Evolutionary conservation across 1,140 invertebrate species (phyloP).

Genomic region (Scaptodrosophila lebanonensis): DNA sequence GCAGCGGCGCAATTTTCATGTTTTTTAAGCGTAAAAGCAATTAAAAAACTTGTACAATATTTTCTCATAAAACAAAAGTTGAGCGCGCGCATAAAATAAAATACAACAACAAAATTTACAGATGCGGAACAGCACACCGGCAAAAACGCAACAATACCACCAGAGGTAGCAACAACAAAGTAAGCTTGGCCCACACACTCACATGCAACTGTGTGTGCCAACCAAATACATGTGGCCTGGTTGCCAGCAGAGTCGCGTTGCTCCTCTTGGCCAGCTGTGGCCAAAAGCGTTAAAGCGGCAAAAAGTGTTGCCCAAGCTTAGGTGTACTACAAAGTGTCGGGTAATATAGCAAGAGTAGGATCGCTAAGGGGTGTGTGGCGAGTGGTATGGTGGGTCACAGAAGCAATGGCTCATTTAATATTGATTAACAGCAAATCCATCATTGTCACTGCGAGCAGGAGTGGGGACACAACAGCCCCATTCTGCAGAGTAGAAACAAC

Average conservation of each 20-base stretch:
- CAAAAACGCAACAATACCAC: neutral
- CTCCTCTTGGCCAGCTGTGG: neutral
- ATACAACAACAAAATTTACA: neutral
- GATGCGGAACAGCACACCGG: neutral
- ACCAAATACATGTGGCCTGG: neutral
- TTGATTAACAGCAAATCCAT: conserved; percentile 71
- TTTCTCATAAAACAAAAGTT: conserved; percentile 59
- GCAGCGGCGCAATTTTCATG: conserved; percentile 32
- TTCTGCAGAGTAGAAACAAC: neutral
- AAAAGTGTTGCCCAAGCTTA: no score
- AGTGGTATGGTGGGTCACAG: neutral
- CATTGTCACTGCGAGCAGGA: conserved; percentile 57
- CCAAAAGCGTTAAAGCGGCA: conserved; percentile 27
- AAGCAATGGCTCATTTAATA: conserved; percentile 53
- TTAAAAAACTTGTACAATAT: conserved; percentile 57
- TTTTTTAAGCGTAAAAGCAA: conserved; percentile 45
- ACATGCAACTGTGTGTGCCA: neutral
- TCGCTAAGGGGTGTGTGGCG: neutral
- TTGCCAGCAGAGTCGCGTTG: neutral
- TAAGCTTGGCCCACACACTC: conserved; percentile 5
- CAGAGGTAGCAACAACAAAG: conserved; percentile 1
- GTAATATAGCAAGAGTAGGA: no score
- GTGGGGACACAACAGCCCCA: neutral
- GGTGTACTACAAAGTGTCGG: no score
- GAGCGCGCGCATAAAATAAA: conserved; percentile 19